Conservation (phyloP, 2,888 invertebrate genomes). For the Alloplasta piceator region DNA sequence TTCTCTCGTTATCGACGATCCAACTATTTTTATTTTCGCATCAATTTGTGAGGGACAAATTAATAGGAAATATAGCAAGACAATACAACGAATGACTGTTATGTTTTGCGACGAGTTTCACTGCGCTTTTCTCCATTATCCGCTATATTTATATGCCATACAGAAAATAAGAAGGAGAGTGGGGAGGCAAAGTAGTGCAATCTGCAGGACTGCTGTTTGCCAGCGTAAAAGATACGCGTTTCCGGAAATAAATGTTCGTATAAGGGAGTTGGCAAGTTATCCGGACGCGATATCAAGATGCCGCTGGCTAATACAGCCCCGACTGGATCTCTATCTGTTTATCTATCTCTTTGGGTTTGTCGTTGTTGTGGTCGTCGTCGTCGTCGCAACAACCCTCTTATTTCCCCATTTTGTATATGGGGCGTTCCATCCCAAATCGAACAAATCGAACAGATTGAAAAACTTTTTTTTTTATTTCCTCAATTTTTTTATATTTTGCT, state of each 20-base stretch:
- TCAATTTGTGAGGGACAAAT: no score
- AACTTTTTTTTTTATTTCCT: no score
- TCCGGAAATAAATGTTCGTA: conserved; percentile 79
- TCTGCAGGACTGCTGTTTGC: conserved; percentile 77
- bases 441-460: no score
- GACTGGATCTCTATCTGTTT: conserved; percentile 45
- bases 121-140: background rate
- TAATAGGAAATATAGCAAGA: no score
- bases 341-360: conserved; percentile 42
- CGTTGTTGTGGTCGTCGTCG: conserved; percentile 35
- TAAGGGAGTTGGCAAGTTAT: conserved; percentile 80
- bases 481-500: no score
- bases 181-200: conserved; percentile 75
- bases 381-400: conserved; percentile 22
- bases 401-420: conserved; percentile 26
- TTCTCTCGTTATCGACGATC: no score
- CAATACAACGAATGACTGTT: conserved; percentile 75
- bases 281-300: conserved; percentile 79
- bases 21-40: no score
- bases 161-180: background rate
- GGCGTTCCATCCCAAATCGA: no score
- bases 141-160: conserved; percentile 3
- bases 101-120: conserved; percentile 64
- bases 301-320: conserved; percentile 75
- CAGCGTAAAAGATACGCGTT: conserved; percentile 75